Conservation (phyloP, 2,797 vertebrate genomes). For the Phaenicophaeus curvirostris region DNA sequence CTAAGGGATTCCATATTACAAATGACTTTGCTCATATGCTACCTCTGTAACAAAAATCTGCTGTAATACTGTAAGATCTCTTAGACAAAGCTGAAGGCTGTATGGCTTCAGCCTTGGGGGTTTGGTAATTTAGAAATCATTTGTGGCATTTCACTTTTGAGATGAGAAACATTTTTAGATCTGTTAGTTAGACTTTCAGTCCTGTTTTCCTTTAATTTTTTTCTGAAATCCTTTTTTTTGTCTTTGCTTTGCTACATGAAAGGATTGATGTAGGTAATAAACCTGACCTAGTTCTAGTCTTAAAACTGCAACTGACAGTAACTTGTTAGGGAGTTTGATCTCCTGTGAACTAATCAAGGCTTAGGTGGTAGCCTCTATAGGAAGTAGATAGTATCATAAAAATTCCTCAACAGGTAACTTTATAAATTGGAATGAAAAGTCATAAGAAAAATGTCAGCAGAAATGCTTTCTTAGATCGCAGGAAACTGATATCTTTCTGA, state of each 20-base stretch:
- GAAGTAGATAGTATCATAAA: constrained; percentile 44
- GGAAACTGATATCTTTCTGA: constrained; percentile 20
- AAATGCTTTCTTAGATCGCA: constrained; percentile 44
- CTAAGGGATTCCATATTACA: neutral
- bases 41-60: neutral
- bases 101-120: neutral
- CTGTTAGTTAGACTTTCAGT: constrained; percentile 6
- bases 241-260: constrained; percentile 52
- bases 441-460: constrained; percentile 47
- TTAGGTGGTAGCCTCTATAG: constrained; percentile 57
- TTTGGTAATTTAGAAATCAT: constrained; percentile 16
- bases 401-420: constrained; percentile 60
- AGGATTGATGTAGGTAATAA: constrained; percentile 67
- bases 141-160: constrained; percentile 11
- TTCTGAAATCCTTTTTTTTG: neutral
- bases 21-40: neutral
- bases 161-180: constrained; percentile 40
- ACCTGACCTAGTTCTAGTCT: constrained; percentile 67
- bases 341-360: constrained; percentile 74
- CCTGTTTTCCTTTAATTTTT: constrained; percentile 20
- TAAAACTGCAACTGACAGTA: constrained; percentile 62
- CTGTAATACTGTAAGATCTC: neutral
- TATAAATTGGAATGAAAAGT: constrained; percentile 63
- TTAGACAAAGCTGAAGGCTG: neutral
- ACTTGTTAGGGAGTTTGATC: constrained; percentile 73